Base-by-base conservation (phyloP, 1,140 invertebrate species). In the Leucophenga varia region DNA sequence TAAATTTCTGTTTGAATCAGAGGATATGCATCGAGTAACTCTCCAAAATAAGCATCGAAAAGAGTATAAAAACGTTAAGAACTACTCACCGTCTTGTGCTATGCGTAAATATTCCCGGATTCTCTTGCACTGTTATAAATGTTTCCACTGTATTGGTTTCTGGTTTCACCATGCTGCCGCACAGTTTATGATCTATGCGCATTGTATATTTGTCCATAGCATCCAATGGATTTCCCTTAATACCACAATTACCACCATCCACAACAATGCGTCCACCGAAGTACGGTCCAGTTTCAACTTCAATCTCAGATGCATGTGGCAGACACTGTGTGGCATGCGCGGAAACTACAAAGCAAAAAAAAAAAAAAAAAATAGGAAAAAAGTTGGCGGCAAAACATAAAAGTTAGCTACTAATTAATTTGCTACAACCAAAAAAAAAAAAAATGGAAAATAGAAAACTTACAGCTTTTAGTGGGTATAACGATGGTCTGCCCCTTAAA, bases 51-150 rank as follows among this genome's bases (percentile, higher is more conserved):
- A n/a, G n/a, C n/a, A n/a, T n/a, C n/a, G n/a, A n/a, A n/a, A n/a
- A n/a, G n/a, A n/a, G n/a, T n/a, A n/a, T n/a, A n/a, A n/a, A n/a
- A n/a, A n/a, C n/a, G n/a, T n/a, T n/a, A n/a, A n/a, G n/a, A n/a
- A 7, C 25, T 21, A 49, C 50, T 69, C 61, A 82, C 77, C 86
- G 80, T 47, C 87, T 76, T 1, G 88, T 89, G 61, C 87, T 89
- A 59, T 90, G 88, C 1, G 88, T 90, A 8, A 90, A 80, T 50
- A 91, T 89, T 1, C 86, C 86, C 22, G 87, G 72, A 70, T 89
- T 89, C 67, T 91, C 88, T 61, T 90, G 87, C 4, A 90, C 88
- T 4, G 89, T 81, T 14, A 90, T 86, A 60, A 87, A 89, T 1
- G 87, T 89, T 34, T 83, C 85, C 47, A 87, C 88, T 2, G 84